Evolutionary conservation across 30 jellyfish, hydroid and myxozoan genomes (phyloP), one percentile per base, ranked within the genome.

Genomic region (Aurelia sp.): DNA sequence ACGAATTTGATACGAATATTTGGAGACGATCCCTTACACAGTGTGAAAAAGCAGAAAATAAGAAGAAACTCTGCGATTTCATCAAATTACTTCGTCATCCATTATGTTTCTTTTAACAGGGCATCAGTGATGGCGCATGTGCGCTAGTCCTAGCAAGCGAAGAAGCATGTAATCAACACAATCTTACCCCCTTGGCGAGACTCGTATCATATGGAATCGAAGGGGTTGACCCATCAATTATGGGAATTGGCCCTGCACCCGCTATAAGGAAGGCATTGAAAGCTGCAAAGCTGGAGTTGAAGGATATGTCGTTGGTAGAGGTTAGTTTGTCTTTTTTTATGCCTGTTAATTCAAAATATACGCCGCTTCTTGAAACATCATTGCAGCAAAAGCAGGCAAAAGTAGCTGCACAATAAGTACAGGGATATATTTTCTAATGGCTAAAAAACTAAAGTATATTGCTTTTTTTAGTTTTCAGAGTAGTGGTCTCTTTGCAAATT

Each of bases 221-320:
- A 4, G 98, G 98, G 9, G 98, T 93, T 18, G 98, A 93, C 11
- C 98, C 98, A 0, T 30, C 73, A 13, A 88, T 93, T 22, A 93
- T 93, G 98, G 98, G 98, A 53, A 93, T 93, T 74, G 98, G 98
- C 17, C 98, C 98, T 4, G 96, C 85, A n/a, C 93, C 97, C 6
- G 97, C 98, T 17, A 78, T 87, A 19, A 71, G 75, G 37, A 88
- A 62, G 35, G 97, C 97, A 18, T 60, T 93, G 81, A 73, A 88
- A 37, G 27, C 69, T 13, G 92, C 98, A 21, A 88, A 78, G 51
- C 11, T 63, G 88, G 86, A 89, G 44, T 72, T 92, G 16, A 80
- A 75, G 48, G 98, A 92, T 60, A 92, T 92, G 98, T 90, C 94
- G 6, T 69, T 92, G 59, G 93, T 92, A 20, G 98, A 92, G 96